Base-by-base conservation (phyloP, 2,888 invertebrate species). In the Platyscelio sp. region DNA sequence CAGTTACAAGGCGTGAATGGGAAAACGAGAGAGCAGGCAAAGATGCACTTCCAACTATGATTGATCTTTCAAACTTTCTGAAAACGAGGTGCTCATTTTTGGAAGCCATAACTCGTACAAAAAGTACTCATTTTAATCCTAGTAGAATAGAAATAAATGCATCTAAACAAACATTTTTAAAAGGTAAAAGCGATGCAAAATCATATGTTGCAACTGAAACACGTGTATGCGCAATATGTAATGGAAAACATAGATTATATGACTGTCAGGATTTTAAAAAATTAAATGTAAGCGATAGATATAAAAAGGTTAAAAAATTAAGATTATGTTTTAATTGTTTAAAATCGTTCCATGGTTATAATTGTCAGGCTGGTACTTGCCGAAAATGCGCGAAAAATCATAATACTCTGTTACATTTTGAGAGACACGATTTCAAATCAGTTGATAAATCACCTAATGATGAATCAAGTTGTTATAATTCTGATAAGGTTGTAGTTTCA, bases 261-360 rank as follows among this genome's bases (percentile, higher is more conserved):
- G 18, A 58, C 9, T 58, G 58, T 29, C 2, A 9, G 13, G 3
- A 29, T 4, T 58, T 58, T 58, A 29, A n/a, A 29, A n/a, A 29
- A 6, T 29, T 58, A n/a, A 29, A 15, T 3, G 33, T 29, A 29
- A 58, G 18, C 4, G 27, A 58, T n/a, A 27, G 33, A 29, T 58
- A n/a, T 18, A 2, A n/a, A 27, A 58, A 58, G 9, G 33, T 27
- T 9, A 58, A 58, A 58, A n/a, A 7, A n/a, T 29, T 29, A n/a
- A 29, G n/a, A n/a, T 29, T 58, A n/a, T 58, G 58, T 29, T 58
- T 29, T n/a, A 58, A 58, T 29, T 58, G 58, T 29, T 29, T 58
- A n/a, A 58, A 58, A n/a, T 7, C 18, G 6, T 58, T 58, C 9
- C 58, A 58, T 29, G 58, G 58, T 29, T 9, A 29, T 9, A 29